Percentiles rank a stretch among this genome's conserved stretches.
These are phyloP conservation scores for Geotrupes spiniger DNA, from an alignment of 2,888 invertebrate genomes.

Conservation along the genomic window DNA sequence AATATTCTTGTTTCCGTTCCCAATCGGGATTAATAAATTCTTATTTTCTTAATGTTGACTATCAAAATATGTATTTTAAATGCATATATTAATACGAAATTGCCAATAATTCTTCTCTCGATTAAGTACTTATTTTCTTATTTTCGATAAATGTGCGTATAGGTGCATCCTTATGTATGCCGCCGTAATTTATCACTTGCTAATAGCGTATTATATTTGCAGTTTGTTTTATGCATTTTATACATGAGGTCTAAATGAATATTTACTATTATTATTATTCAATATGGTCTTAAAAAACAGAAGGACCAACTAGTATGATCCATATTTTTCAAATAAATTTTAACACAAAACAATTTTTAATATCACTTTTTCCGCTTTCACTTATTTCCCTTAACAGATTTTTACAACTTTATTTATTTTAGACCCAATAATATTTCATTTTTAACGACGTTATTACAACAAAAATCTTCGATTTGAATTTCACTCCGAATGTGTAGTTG, in stretches of 20 bases:
- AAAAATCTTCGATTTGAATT: neutral
- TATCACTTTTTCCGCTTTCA: too few species aligned
- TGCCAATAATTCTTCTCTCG: conserved; percentile 20
- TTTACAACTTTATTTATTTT: neutral
- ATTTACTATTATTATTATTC: too few species aligned
- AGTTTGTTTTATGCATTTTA: too few species aligned
- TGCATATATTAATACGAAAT: conserved; percentile 15
- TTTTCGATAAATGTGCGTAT: neutral
- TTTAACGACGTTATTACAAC: neutral
- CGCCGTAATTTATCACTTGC: neutral
- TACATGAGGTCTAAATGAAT: too few species aligned
- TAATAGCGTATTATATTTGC: neutral
- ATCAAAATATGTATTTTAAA: conserved; percentile 19
- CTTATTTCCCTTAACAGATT: too few species aligned
- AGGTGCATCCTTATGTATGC: neutral
- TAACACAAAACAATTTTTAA: too few species aligned
- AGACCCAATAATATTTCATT: neutral
- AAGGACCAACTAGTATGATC: too few species aligned
- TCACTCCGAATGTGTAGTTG: neutral
- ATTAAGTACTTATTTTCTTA: conserved; percentile 9
- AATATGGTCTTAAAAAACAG: too few species aligned
- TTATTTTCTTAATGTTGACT: conserved; percentile 22
- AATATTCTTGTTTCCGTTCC: conserved; percentile 32
- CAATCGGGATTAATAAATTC: conserved; percentile 31
- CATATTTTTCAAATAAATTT: too few species aligned